Evolutionary conservation across 2,113 vertebrate species (phyloP), one percentile per base, ranked within the genome.

Genomic region (Campylomormyrus tamandua): DNA sequence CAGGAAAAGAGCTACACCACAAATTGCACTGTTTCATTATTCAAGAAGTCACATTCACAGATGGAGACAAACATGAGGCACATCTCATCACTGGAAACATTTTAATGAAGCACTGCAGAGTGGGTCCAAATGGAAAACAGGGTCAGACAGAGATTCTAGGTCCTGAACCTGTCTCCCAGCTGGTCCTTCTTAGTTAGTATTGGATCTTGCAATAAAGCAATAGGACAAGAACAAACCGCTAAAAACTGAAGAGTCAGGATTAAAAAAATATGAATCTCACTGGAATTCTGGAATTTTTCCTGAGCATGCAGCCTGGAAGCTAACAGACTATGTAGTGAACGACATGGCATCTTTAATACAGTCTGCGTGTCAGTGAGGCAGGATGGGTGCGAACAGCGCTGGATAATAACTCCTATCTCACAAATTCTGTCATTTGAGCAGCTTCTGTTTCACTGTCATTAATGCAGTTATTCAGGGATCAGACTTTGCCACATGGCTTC

Each of bases 381-480:
- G 56, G 42, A 39, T 66, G 35, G 15, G 52, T 86, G 83, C 19
- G 7, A 87, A 35, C 3, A 19, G 50, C 31, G 27, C n/a, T 66
- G 42, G 83, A 9, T 48, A n/a, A 48, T 46, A 52, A 21, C n/a
- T 49, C 62, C 83, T 9, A 39, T 19, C 48, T 27, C 87, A 27
- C 15, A 13, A 11, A 87, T 48, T 21, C 48, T 21, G 58, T 83
- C n/a, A 74, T n/a, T 66, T 2, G 11, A 48, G 58, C 8, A 13
- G 35, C 70, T 13, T 13, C 89, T 77, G 74, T 7, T 9, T 89
- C 80, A 88, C 42, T 85, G 87, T 90, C 91, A 92, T 91, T 83
- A 89, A 66, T 77, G 91, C 90, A 92, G 93, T 93, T 93, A 93
- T 91, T 92, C 83, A 86, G 87, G 89, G 90, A 92, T 93, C 92